Evolutionary conservation across 2,888 invertebrate genomes (phyloP), one percentile per base, ranked within the genome.

Genomic region (Drosophila prostipennis): DNA sequence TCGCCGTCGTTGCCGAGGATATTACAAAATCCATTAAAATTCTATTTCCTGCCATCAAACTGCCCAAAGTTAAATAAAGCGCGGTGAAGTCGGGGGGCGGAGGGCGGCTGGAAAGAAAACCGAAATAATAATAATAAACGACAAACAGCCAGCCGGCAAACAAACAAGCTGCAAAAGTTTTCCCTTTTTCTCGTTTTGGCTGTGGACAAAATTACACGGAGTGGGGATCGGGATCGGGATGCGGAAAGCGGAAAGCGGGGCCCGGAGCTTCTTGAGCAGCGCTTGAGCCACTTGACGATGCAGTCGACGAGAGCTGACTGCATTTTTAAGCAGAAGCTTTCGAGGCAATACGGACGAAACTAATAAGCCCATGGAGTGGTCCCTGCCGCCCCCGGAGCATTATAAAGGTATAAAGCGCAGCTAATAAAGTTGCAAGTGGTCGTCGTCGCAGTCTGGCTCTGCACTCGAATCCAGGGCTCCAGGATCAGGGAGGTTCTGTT

Each of bases 1-100:
- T 58, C 37, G 57, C 36, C 49, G 60, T 46, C 61, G 46, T 63
- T 69, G 63, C 71, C 57, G 76, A 73, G 77, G 81, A 78, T 86
- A 84, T 86, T 84, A 86, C 80, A 84, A 84, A 84, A 84, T 86
- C 84, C 84, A 84, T 84, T 84, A 84, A 83, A 86, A 84, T 86
- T 84, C 78, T 84, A 84, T 84, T 84, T 84, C 84, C 86, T 84
- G 84, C 81, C 86, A 84, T 86, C 86, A 84, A 84, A 84, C 86
- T 86, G 84, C 84, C 84, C 84, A 84, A 84, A 84, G 84, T 84
- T 84, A 84, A 84, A 84, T 86, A 84, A 80, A 80, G 78, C 80
- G 78, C 82, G 65, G 80, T 64, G 71, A 65, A 65, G 64, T 68
- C 71, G n/a, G 19, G 1, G 40, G 14, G 14, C 23, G 36, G 39